Evolutionary conservation across 1,140 invertebrate species (phyloP), one percentile per base, ranked within the genome.

Genomic region (Laodelphax striatellus): DNA sequence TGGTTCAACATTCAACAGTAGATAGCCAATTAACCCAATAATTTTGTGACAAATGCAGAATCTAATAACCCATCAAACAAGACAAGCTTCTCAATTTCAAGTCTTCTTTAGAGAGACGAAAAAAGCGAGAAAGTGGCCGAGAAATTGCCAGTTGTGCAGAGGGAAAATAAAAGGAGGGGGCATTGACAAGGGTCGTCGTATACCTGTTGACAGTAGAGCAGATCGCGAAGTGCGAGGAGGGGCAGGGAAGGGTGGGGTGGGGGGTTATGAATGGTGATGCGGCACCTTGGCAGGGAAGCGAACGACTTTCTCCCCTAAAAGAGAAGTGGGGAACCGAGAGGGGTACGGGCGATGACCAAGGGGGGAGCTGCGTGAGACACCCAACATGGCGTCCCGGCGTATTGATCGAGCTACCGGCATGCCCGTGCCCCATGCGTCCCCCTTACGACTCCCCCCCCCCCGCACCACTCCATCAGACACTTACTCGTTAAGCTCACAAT

Each of bases 281-380:
- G 34, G 34, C 34, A 38, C 34, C 34, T 38, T 38, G 34, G 34
- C 34, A 38, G 34, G 34, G 34, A 38, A 38, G 34, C 34, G 34
- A 38, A 38, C 34, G 34, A 38, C 34, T 34, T 24, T 38, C 52
- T 42, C 31, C 34, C 31, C 17, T 13, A 38, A 9, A 56, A 46
- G n/a, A 19, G 43, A 19, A 50, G 16, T 10, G 46, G 46, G 46
- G 11, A 50, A 50, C 16, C 6, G 16, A 17, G 43, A 5, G 13
- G 19, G n/a, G 14, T 14, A 22, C 38, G 55, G 17, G 31, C 22
- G 55, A 19, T 21, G 41, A 34, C 21, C 31, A 31, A 31, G 55
- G 55, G 34, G 55, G 55, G 55, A 24, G 16, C 31, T 55, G 56
- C 54, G 34, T 46, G 52, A 62, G 52, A 21, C 55, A 50, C 46